Evolutionary conservation across 2,113 vertebrate genomes (phyloP).

Genomic region (Otocyon megalotis): DNA sequence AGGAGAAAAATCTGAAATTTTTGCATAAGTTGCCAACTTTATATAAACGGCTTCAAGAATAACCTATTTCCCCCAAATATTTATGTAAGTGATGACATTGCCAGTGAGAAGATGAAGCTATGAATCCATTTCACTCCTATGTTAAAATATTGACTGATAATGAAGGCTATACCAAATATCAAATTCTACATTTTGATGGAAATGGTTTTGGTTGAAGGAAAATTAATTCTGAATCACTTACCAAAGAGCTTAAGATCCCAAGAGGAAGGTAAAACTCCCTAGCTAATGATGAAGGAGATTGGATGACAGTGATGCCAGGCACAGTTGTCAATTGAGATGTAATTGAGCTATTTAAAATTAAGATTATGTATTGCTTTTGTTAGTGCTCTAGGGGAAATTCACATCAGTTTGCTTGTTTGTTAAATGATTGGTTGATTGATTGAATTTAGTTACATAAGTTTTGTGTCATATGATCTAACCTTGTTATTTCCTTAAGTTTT

Average conservation of each 20-base stretch:
- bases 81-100: not conserved
- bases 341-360: not conserved
- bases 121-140: not conserved
- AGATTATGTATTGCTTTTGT: not conserved
- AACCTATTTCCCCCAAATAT: not conserved
- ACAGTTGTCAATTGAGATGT: not conserved
- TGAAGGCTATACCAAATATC: not conserved
- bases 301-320: not conserved
- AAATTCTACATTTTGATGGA: not conserved
- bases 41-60: not conserved
- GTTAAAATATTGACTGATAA: not conserved
- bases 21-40: not conserved
- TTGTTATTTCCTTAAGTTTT: not conserved
- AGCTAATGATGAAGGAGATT: not conserved
- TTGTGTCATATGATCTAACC: not conserved
- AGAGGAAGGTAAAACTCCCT: not conserved
- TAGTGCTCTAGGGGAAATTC: not conserved
- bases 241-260: not conserved
- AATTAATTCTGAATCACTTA: not conserved
- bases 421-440: not conserved
- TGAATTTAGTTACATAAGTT: not conserved
- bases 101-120: not conserved
- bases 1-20: not conserved
- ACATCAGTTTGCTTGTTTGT: not conserved
- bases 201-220: not conserved